phyloP scores from a whole-genome alignment of 2,113 vertebrate species.

The Tursiops truncatus region DNA sequence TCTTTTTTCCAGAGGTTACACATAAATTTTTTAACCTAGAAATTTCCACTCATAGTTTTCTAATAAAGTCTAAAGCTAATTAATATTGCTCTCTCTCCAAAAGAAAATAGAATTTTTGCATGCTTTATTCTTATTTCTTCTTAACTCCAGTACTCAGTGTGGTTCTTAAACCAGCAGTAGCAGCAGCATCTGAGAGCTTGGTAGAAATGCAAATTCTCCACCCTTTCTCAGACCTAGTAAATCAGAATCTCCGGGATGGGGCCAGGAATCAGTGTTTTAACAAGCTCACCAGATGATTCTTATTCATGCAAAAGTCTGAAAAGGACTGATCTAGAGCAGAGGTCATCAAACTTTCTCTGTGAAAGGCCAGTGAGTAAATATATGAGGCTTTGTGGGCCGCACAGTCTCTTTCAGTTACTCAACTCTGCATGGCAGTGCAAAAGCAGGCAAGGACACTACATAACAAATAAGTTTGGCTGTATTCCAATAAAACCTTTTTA shows the following conservation, averaged over 20 bases:
- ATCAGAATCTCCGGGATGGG: not conserved
- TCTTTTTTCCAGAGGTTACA: not conserved
- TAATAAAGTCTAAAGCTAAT: not conserved
- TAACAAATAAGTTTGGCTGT: not conserved
- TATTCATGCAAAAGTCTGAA: not conserved
- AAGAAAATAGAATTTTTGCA: not conserved
- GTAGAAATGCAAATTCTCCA: not conserved
- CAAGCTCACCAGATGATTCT: not conserved
- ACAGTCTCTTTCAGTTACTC: not conserved
- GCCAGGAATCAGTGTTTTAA: not conserved
- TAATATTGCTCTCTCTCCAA: not conserved
- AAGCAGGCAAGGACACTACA: not conserved
- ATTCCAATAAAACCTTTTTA: not conserved
- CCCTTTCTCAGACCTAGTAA: not conserved
- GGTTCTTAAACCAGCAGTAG: not conserved
- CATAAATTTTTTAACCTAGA: not conserved
- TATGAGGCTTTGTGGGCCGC: not conserved
- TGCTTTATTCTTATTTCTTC: not conserved
- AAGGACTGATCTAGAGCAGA: not conserved
- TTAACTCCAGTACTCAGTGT: not conserved
- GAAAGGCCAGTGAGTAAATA: not conserved
- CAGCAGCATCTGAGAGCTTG: not conserved
- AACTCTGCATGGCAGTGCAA: not conserved
- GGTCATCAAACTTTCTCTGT: not conserved
- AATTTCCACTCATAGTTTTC: not conserved